Base-by-base conservation (phyloP, 2,888 invertebrate genomes). In the Druceiella hillmani region DNA sequence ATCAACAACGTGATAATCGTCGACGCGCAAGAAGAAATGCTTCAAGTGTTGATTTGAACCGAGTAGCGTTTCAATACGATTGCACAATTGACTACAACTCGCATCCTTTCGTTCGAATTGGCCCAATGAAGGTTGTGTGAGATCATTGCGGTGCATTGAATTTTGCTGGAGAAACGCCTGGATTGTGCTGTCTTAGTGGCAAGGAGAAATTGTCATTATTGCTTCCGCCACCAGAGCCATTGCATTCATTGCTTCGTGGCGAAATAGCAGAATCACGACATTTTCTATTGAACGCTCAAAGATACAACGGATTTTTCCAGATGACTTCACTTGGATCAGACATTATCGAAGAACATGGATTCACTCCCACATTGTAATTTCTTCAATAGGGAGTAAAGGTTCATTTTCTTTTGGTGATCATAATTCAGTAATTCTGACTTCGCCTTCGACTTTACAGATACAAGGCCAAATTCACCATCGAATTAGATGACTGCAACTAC, bases 251-350 rank as follows among this genome's bases (percentile, higher is more conserved):
- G 27, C 27, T 27, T 27, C 27, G 27, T 27, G 27, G 27, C 27
- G 27, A 27, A 27, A 27, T 10, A 41, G 36, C 29, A 33, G 30
- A 49, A 41, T 45, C 50, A 41, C 33, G 33, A 20, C 42, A 49
- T 36, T 49, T 51, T 38, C 46, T 49, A 29, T 7, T 43, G 27
- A 46, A 43, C 44, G 44, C 40, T 42, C 40, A 44, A 43, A 40
- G 27, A 40, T 39, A 39, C 39, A 38, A 47, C 14, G 33, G 39
- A 1, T 48, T 42, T 34, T 49, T 47, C 28, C 47, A 45, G 40
- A 48, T 48, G 43, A 40, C 43, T 4, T 49, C 40, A 44, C 48
- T 50, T 46, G 47, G 48, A 16, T 44, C 38, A 33, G 29, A 49
- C n/a, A 39, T 48, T 43, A 40, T 45, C 31, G 31, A 43, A 41